These are phyloP conservation scores for Agriopis marginaria DNA, from an alignment of 2,888 invertebrate species.

Conservation along the genomic window DNA sequence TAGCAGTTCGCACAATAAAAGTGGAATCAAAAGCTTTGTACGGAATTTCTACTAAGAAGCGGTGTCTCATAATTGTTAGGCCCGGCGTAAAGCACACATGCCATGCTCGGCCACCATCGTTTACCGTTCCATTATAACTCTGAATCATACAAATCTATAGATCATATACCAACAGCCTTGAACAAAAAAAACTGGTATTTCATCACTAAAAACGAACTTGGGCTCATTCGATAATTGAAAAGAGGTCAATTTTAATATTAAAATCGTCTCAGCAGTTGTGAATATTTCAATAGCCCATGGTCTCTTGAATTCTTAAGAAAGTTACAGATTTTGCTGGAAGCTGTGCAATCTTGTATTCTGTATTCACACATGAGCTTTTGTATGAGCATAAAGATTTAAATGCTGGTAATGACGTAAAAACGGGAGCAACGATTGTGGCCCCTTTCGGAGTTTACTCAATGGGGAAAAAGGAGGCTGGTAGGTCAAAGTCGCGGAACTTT, in stretches of 20 bases:
- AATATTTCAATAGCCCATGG: not conserved
- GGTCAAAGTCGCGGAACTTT: not conserved
- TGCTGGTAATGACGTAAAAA: constrained; percentile 1
- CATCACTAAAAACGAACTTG: not conserved
- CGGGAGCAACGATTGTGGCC: constrained; percentile 22
- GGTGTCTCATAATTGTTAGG: too few relatives aligned
- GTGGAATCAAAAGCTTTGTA: too few relatives aligned
- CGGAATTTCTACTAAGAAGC: too few relatives aligned
- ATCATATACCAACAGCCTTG: too few relatives aligned
- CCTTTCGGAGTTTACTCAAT: constrained; percentile 2
- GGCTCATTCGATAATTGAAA: constrained; percentile 4
- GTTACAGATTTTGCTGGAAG: constrained; percentile 8
- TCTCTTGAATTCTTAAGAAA: not conserved
- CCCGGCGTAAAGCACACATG: too few relatives aligned
- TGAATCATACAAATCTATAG: too few relatives aligned
- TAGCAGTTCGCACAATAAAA: too few relatives aligned
- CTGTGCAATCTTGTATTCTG: not conserved
- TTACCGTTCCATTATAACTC: too few relatives aligned
- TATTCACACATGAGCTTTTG: constrained; percentile 15
- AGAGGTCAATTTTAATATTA: not conserved
- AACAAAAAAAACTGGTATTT: too few relatives aligned
- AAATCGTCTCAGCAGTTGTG: not conserved
- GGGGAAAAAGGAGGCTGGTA: not conserved
- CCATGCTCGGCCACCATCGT: too few relatives aligned
- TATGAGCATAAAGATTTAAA: constrained; percentile 9